Evolutionary conservation across 2,797 vertebrate genomes (phyloP).

Genomic region (Xenentodon cancila): DNA sequence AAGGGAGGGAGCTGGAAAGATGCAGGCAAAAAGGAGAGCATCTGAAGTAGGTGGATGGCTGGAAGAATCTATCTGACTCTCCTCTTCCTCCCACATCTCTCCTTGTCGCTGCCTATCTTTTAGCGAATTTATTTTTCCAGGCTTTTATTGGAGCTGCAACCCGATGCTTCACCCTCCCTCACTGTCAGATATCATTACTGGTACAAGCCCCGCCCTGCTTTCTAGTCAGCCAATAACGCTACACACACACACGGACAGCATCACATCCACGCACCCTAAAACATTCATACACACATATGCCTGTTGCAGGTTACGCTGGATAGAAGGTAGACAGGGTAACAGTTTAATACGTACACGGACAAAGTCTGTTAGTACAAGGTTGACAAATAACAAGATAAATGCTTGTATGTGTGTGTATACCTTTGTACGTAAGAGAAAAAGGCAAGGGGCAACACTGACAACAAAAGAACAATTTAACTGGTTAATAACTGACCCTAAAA

Average conservation of each 20-base stretch:
- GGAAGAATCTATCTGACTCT: conserved; percentile 65
- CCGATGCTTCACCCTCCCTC: conserved; percentile 53
- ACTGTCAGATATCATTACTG: conserved; percentile 71
- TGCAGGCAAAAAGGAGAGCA: conserved; percentile 64
- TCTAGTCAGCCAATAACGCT: conserved; percentile 59
- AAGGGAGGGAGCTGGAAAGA: conserved; percentile 66
- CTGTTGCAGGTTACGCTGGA: conserved; percentile 38
- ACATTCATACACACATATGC: conserved; percentile 15
- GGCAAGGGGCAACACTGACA: neutral
- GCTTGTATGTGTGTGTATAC: neutral
- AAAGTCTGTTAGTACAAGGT: conserved; percentile 22
- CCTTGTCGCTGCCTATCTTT: conserved; percentile 42
- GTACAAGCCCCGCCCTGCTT: conserved; percentile 57
- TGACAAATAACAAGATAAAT: conserved; percentile 31
- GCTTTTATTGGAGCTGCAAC: conserved; percentile 76
- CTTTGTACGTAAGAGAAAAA: conserved; percentile 2
- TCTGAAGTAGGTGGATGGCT: conserved; percentile 73
- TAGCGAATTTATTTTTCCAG: conserved; percentile 71
- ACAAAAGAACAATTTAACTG: neutral
- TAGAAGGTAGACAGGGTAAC: conserved; percentile 23
- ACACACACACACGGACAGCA: conserved; percentile 10
- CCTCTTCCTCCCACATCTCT: conserved; percentile 62
- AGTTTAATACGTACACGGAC: conserved; percentile 16
- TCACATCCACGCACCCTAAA: neutral
- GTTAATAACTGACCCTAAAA: conserved; percentile 1